These are phyloP conservation scores for Tridacna gigas DNA, from an alignment of 2,888 invertebrate species.

Conservation along the genomic window DNA sequence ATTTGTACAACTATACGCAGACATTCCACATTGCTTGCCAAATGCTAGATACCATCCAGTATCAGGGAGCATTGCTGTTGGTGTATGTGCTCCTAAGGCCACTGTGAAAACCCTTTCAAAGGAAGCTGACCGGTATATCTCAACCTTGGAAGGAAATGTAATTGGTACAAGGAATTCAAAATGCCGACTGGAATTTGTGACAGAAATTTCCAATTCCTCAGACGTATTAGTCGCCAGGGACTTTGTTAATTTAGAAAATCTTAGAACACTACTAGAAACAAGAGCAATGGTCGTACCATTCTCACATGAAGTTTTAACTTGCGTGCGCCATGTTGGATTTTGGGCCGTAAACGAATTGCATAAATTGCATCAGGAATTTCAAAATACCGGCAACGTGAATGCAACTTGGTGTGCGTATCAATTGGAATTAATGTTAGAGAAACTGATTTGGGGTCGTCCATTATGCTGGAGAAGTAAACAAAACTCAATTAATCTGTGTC, in stretches of 20 bases:
- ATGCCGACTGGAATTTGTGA: conserved; percentile 45
- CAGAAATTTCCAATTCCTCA: background rate
- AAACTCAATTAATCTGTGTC: conserved; percentile 27
- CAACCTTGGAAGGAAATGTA: conserved; percentile 37
- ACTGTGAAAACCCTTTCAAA: background rate
- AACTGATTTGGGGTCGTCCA: conserved; percentile 33
- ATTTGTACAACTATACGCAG: conserved; percentile 28
- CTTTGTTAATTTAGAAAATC: conserved; percentile 17
- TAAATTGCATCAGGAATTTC: conserved; percentile 20
- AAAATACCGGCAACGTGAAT: conserved; percentile 29
- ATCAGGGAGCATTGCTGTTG: conserved; percentile 11
- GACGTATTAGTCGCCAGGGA: conserved; percentile 24
- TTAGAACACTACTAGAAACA: conserved; percentile 22
- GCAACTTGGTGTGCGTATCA: conserved; percentile 33
- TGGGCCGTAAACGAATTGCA: conserved; percentile 24
- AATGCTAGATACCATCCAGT: conserved; percentile 17
- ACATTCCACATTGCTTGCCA: conserved; percentile 10
- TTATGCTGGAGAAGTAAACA: background rate
- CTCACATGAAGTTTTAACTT: background rate
- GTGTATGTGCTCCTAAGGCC: background rate
- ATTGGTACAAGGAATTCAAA: conserved; percentile 7
- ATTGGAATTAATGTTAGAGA: conserved; percentile 28
- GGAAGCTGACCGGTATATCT: conserved; percentile 39
- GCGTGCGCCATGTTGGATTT: conserved; percentile 29
- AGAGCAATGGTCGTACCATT: conserved; percentile 37